phyloP scores from a whole-genome alignment of 2,888 invertebrate species.

The Escarpia spicata region DNA sequence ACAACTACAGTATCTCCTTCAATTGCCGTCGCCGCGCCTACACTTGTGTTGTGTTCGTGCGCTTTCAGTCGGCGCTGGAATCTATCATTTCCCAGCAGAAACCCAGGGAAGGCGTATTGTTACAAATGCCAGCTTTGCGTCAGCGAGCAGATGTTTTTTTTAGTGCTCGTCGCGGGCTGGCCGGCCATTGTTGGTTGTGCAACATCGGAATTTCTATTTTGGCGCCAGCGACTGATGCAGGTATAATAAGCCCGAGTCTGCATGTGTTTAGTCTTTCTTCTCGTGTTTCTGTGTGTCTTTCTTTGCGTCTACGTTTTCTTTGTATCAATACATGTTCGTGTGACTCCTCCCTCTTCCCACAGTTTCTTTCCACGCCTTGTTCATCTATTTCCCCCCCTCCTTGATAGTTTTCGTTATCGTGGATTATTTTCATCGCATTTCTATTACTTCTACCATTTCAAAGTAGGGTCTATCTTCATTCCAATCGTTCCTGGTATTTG shows the following conservation, averaged over 20 bases:
- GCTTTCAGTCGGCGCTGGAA: neutral
- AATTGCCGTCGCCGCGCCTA: neutral
- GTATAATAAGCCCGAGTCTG: neutral
- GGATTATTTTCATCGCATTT: neutral
- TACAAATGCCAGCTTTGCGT: slow-evolving; percentile 2
- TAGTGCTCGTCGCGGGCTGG: neutral
- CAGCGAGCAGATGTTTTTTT: neutral
- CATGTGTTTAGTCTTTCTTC: neutral
- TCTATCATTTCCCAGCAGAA: neutral
- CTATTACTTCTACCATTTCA: no score
- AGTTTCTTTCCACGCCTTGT: no score
- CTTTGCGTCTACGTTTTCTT: neutral
- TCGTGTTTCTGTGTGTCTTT: neutral
- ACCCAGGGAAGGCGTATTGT: neutral
- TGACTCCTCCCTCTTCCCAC: neutral
- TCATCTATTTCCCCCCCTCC: neutral
- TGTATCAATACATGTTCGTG: neutral
- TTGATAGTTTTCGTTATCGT: neutral
- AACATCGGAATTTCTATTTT: neutral
- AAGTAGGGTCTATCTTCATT: no score
- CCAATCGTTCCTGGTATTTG: no score
- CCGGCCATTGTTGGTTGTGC: neutral
- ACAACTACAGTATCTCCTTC: neutral
- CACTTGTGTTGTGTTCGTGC: neutral
- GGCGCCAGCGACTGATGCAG: neutral